Conservation (phyloP, 2,888 invertebrate species). For the Aspidiotus destructor region DNA sequence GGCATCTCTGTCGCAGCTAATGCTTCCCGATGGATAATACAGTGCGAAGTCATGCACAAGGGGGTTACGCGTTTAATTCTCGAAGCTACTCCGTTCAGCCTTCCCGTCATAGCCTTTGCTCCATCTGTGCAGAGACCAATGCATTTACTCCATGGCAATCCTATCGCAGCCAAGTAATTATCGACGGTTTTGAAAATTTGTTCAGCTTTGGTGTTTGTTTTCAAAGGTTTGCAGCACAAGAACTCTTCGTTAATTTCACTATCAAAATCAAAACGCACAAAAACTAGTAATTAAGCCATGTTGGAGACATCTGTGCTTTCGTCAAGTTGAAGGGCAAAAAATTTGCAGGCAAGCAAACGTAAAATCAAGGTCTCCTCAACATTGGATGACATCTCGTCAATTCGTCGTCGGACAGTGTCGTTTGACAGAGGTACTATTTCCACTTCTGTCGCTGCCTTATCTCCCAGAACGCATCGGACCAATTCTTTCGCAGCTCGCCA, state of each 20-base stretch:
- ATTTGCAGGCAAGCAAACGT: conserved; percentile 21
- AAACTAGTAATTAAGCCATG: conserved; percentile 27
- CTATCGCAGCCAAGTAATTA: conserved; percentile 16
- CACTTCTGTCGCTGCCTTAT: no score
- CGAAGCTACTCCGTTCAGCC: conserved; percentile 35
- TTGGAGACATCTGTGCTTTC: conserved; percentile 24
- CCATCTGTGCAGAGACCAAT: conserved; percentile 33
- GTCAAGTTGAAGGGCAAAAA: conserved; percentile 25
- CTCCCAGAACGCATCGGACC: conserved; percentile 16
- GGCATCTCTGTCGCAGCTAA: conserved; percentile 16
- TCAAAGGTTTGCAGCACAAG: conserved; percentile 17
- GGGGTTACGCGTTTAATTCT: conserved; percentile 35
- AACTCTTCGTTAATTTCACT: conserved; percentile 20
- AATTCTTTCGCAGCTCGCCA: conserved; percentile 25
- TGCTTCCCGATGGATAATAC: conserved; percentile 35
- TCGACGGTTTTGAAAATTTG: conserved; percentile 25
- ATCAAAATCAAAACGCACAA: conserved; percentile 1
- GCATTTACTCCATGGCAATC: conserved; percentile 19
- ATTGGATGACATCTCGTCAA: conserved; percentile 24
- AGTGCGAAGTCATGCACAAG: conserved; percentile 35
- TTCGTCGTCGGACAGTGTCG: conserved; percentile 27
- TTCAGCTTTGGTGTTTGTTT: conserved; percentile 11
- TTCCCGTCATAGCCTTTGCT: conserved; percentile 35
- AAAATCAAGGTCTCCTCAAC: conserved; percentile 10
- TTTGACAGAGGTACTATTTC: conserved; percentile 30